Base-by-base conservation (phyloP, 2,888 invertebrate genomes). In the Phaonia tiefii region DNA sequence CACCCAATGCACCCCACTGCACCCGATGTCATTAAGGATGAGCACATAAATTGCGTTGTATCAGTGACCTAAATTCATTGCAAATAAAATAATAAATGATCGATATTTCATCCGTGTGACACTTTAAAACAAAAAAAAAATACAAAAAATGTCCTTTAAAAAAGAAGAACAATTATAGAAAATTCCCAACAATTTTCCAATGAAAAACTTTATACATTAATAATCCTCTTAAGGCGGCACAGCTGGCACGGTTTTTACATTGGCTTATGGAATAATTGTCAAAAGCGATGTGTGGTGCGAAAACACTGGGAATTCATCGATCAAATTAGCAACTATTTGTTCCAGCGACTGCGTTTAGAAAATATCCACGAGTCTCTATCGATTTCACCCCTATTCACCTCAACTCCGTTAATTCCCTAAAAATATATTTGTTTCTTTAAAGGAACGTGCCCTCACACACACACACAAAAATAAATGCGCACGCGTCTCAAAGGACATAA, bases 211-310 rank as follows among this genome's bases (percentile, higher is more conserved):
- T 78, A 20, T 2, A 63, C 63, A 42, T 79, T 69, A 83, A 76
- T 85, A 85, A 85, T 84, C 85, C 85, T 83, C 84, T 85, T 83
- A 84, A 54, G 44, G 79, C 82, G 39, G 75, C 82, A 83, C 82
- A 83, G 83, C 80, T 84, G 83, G 31, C 58, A 37, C 25, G 42
- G 66, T 65, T 63, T 69, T n/a, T n/a, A 7, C 11, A 15, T 37
- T 72, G 58, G 42, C 63, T 81, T 75, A 81, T 72, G 20, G 39
- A 15, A 37, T 75, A 54, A 77, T 75, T 77, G 17, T 31, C 2
- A 26, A 20, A n/a, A 13, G 51, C 26, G 46, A 46, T n/a, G 46
- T 5, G n/a, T 44, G 44, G 7, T 22, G 54, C 25, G 7, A 17
- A 13, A 49, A 1, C 7, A n/a, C 17, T 8, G 20, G 5, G 10